Conservation (phyloP, 2,888 invertebrate genomes). For the Drosophila merina region DNA sequence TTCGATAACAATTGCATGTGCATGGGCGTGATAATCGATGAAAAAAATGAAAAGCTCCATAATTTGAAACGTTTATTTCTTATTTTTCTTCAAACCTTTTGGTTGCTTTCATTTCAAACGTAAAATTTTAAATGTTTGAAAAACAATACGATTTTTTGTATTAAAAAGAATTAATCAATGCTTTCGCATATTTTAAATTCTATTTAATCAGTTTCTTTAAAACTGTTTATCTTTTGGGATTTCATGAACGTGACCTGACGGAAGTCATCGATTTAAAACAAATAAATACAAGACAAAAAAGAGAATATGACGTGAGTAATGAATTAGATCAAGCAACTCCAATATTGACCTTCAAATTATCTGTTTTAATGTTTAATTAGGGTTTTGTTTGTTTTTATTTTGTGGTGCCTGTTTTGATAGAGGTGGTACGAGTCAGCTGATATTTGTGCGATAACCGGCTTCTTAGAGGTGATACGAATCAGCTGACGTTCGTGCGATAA, state of each 20-base stretch:
- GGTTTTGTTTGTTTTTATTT: not conserved
- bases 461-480: not conserved
- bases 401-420: not conserved
- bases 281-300: not conserved
- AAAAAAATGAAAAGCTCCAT: no score
- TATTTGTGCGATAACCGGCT: not conserved
- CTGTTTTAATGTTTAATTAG: not conserved
- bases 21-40: slow-evolving; percentile 1
- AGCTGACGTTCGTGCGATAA: not conserved
- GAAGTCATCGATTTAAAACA: not conserved
- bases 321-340: not conserved
- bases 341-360: not conserved
- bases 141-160: no score
- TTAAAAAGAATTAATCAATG: no score
- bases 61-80: no score
- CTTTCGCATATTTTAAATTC: not conserved
- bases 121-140: no score
- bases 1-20: slow-evolving; percentile 24
- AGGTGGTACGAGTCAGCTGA: no score
- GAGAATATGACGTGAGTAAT: not conserved
- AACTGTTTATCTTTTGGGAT: not conserved
- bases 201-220: not conserved
- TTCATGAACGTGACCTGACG: not conserved
- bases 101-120: no score
- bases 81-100: no score